Base-by-base conservation (phyloP, 1,140 invertebrate species). In the Drosophila sechellia region DNA sequence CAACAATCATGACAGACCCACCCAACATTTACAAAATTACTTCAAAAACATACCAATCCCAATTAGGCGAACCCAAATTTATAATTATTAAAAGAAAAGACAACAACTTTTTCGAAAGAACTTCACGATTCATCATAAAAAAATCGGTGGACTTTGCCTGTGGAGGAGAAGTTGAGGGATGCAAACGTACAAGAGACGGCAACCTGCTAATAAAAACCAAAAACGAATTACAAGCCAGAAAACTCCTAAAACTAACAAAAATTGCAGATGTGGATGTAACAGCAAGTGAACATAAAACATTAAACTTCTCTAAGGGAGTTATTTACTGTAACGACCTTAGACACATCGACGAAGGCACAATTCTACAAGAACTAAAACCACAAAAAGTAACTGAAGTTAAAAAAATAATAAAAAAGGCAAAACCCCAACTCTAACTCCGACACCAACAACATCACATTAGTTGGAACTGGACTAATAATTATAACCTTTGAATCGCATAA, bases 191-290 rank as follows among this genome's bases (percentile, higher is more conserved):
- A 34, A 40, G 25, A 48, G 34, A 48, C 45, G 45, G 17, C 17
- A 49, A n/a, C 12, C 12, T 59, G 12, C 5, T 39, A 27, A 49
- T 59, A 31, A 60, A 52, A 60, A 60, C 46, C 11, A 52, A 52
- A 60, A 40, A 40, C 40, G 25, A 52, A 27, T n/a, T 52, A 8
- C 40, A 17, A 42, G 35, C 35, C 48, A 52, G 15, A 17, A 60
- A 52, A 15, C 37, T 53, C 0, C 12, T 53, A 17, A 61, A 61
- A 42, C 48, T 42, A 10, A 40, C 15, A 31, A 11, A 11, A 61
- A 53, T 60, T 12, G 25, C 34, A 52, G 22, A 61, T n/a, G 27
- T 61, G 5, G 37, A 34, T 34, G 27, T 45, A 20, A 35, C 54
- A 61, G 25, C 22, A 40, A 57, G 1, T 2, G 27, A 52, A 60